Conservation (phyloP, 2,113 vertebrate species). For the Anhinga anhinga region DNA sequence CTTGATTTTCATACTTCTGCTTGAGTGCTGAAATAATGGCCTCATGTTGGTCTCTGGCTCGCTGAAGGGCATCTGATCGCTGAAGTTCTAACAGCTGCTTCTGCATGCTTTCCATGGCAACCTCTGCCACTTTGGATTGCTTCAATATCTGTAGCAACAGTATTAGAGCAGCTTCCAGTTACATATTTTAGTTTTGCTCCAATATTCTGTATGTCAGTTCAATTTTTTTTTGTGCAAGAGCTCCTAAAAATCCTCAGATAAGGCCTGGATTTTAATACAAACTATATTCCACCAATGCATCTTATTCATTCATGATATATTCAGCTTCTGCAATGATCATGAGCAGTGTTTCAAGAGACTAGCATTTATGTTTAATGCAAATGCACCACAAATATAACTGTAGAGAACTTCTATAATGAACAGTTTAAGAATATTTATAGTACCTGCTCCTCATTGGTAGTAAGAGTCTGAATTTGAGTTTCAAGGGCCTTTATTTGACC, state of each 20-base stretch:
- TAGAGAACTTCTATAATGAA: background rate
- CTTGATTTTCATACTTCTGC: slow-evolving; percentile 84
- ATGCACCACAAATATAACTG: background rate
- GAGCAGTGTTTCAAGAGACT: background rate
- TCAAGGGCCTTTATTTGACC: slow-evolving; percentile 84
- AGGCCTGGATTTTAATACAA: background rate
- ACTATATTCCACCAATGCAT: background rate
- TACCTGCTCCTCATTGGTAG: slow-evolving; percentile 85
- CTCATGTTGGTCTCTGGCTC: slow-evolving; percentile 87
- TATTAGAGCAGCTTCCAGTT: background rate
- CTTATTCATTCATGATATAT: background rate
- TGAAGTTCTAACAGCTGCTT: slow-evolving; percentile 90
- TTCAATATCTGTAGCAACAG: slow-evolving; percentile 77
- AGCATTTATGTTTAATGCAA: background rate
- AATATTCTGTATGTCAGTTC: background rate
- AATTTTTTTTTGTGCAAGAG: background rate
- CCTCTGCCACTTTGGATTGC: slow-evolving; percentile 84
- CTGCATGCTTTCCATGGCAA: slow-evolving; percentile 88
- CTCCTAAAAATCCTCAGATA: background rate
- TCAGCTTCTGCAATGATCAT: background rate
- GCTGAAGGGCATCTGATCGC: slow-evolving; percentile 87
- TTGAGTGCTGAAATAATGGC: slow-evolving; percentile 76
- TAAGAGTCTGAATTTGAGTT: slow-evolving; percentile 82
- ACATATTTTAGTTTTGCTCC: background rate
- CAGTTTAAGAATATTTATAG: background rate